Conservation (phyloP, 2,113 vertebrate species). For the Struthidea cinerea region DNA sequence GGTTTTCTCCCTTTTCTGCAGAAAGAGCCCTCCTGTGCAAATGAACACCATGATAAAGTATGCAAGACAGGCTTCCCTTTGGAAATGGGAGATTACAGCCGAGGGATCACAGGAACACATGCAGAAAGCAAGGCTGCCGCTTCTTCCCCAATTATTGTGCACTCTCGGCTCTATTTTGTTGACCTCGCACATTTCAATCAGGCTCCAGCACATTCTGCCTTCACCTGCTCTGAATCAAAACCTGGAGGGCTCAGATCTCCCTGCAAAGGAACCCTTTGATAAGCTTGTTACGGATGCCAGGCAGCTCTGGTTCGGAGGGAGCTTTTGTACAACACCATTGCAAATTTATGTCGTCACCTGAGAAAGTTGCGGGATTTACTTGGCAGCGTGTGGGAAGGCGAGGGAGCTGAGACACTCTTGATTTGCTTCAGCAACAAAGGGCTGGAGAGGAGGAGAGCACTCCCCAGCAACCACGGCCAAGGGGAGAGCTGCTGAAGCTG, state of each 20-base stretch:
- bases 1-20: not conserved
- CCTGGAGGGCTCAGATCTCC: slow-evolving; percentile 71
- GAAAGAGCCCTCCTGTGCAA: not conserved
- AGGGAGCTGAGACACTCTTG: not conserved
- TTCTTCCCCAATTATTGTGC: slow-evolving; percentile 72
- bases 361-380: not conserved
- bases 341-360: slow-evolving; percentile 61
- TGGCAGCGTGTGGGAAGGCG: not conserved
- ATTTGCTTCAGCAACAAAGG: not conserved
- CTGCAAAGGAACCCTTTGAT: slow-evolving; percentile 67
- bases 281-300: slow-evolving; percentile 70
- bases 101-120: slow-evolving; percentile 39
- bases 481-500: not conserved
- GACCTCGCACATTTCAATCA: slow-evolving; percentile 75
- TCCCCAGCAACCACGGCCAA: not conserved
- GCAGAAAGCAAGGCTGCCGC: slow-evolving; percentile 37
- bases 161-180: slow-evolving; percentile 68
- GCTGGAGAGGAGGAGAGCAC: not conserved
- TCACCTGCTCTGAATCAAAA: slow-evolving; percentile 72
- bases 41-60: slow-evolving; percentile 17
- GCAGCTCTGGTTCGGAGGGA: slow-evolving; percentile 35
- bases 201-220: slow-evolving; percentile 66
- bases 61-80: slow-evolving; percentile 64
- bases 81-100: slow-evolving; percentile 60
- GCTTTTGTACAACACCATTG: slow-evolving; percentile 25